These are phyloP conservation scores for Thaumatotibia leucotreta DNA, from an alignment of 1,140 invertebrate species.

Conservation along the genomic window DNA sequence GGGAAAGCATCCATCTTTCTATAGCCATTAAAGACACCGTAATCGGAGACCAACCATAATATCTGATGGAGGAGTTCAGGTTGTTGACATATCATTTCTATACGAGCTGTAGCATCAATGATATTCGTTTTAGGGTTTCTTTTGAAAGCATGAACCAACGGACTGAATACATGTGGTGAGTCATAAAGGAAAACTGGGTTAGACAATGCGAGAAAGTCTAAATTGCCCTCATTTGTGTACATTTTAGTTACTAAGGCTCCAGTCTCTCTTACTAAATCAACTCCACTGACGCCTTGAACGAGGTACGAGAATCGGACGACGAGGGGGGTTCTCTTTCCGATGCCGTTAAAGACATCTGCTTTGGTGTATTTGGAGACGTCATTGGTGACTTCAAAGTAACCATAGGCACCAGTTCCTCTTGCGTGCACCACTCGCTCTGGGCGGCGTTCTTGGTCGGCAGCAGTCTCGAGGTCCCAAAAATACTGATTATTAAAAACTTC, in stretches of 20 bases:
- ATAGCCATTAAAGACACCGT: constrained; percentile 91
- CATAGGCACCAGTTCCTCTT: constrained; percentile 95
- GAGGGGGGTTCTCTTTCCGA: constrained; percentile 91
- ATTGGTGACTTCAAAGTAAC: constrained; percentile 94
- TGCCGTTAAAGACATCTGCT: constrained; percentile 87
- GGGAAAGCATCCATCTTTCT: constrained; percentile 81
- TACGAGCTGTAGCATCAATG: constrained; percentile 87
- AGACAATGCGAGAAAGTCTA: constrained; percentile 83
- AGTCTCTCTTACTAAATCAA: constrained; percentile 83
- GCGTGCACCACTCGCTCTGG: constrained; percentile 95
- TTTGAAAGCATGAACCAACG: constrained; percentile 79
- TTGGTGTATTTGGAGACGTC: constrained; percentile 91
- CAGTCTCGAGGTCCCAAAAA: neutral
- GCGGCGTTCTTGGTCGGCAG: constrained; percentile 82
- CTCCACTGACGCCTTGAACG: constrained; percentile 88
- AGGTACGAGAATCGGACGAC: constrained; percentile 85
- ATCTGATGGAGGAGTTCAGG: constrained; percentile 89
- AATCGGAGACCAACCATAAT: constrained; percentile 88
- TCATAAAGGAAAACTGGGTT: constrained; percentile 84
- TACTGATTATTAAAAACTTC: neutral
- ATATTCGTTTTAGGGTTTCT: constrained; percentile 82
- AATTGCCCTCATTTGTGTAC: constrained; percentile 85
- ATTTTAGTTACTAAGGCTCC: constrained; percentile 84
- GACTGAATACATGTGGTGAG: constrained; percentile 79
- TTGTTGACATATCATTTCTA: constrained; percentile 90